Percentiles rank a stretch among this genome's conserved stretches.
These are phyloP conservation scores for Hoplostethus mediterraneus DNA, from an alignment of 2,797 vertebrate species.

Conservation along the genomic window DNA sequence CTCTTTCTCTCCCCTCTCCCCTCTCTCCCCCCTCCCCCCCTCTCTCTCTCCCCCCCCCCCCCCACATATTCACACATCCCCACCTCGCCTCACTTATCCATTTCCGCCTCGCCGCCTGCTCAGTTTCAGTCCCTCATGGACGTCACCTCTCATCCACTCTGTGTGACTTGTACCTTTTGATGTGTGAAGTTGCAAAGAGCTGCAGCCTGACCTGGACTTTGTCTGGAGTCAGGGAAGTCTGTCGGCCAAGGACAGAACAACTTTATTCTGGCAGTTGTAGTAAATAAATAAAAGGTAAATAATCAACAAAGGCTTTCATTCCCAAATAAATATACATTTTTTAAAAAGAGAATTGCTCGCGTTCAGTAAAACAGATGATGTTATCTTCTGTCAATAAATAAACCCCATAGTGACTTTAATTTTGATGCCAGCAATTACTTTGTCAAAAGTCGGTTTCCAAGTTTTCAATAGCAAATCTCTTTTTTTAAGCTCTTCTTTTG, in stretches of 20 bases:
- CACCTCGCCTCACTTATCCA: slow-evolving; percentile 6
- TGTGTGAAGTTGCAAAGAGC: slow-evolving; percentile 58
- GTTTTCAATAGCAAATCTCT: too few relatives aligned
- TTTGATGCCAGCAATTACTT: too few relatives aligned
- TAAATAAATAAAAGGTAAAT: too few relatives aligned
- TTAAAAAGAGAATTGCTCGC: background rate
- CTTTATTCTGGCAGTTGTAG: background rate
- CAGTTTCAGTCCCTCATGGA: slow-evolving; percentile 44
- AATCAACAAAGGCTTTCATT: too few relatives aligned
- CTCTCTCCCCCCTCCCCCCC: slow-evolving; percentile 1
- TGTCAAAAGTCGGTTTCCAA: too few relatives aligned
- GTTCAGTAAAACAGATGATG: background rate
- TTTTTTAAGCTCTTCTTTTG: too few relatives aligned
- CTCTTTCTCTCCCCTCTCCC: slow-evolving; percentile 41
- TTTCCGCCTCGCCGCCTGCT: slow-evolving; percentile 36
- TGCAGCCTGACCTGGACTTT: slow-evolving; percentile 59
- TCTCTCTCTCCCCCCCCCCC: background rate
- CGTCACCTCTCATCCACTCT: slow-evolving; percentile 26
- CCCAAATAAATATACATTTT: too few relatives aligned
- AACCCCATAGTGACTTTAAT: too few relatives aligned
- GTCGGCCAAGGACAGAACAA: slow-evolving; percentile 4
- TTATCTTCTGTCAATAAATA: background rate
- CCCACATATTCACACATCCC: background rate
- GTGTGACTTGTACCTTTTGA: slow-evolving; percentile 67
- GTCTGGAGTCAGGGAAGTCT: slow-evolving; percentile 47